These are phyloP conservation scores for Anadara kagoshimensis DNA, from an alignment of 1,140 invertebrate species.

Conservation along the genomic window DNA sequence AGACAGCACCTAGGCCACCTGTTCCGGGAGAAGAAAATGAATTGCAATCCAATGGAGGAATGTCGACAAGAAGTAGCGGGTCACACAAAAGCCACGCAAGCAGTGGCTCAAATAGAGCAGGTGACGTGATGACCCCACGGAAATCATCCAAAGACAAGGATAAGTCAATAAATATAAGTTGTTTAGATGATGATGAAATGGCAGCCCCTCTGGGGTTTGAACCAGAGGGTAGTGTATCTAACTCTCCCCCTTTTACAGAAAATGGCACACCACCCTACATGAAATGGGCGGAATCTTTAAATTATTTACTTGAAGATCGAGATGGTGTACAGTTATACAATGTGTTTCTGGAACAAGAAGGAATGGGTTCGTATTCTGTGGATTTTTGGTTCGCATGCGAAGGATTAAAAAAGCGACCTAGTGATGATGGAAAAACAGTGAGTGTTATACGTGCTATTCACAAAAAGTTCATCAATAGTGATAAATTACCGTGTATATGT, in stretches of 20 bases:
- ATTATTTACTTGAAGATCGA: slow-evolving; percentile 86
- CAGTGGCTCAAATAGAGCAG: slow-evolving; percentile 60
- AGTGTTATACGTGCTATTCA: slow-evolving; percentile 88
- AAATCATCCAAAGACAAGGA: slow-evolving; percentile 66
- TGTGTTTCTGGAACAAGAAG: slow-evolving; percentile 87
- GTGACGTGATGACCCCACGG: slow-evolving; percentile 65
- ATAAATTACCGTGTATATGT: slow-evolving; percentile 62
- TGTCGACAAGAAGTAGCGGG: slow-evolving; percentile 65
- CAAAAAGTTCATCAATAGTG: slow-evolving; percentile 85
- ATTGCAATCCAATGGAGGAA: slow-evolving; percentile 65
- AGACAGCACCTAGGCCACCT: slow-evolving; percentile 69
- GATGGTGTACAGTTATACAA: slow-evolving; percentile 90
- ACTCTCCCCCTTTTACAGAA: slow-evolving; percentile 71
- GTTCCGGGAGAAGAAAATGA: slow-evolving; percentile 73
- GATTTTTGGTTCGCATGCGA: slow-evolving; percentile 95
- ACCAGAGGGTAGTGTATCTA: slow-evolving; percentile 71
- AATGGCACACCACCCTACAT: slow-evolving; percentile 83
- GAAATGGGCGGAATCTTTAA: slow-evolving; percentile 89
- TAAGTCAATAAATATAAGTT: slow-evolving; percentile 21
- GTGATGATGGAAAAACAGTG: slow-evolving; percentile 78
- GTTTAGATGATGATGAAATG: slow-evolving; percentile 52
- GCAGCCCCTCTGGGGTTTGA: slow-evolving; percentile 69
- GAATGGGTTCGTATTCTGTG: slow-evolving; percentile 79
- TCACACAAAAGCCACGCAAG: slow-evolving; percentile 67
- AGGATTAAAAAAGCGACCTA: slow-evolving; percentile 86